Evolutionary conservation across 1,140 invertebrate genomes (phyloP).

Genomic region (Habropoda laboriosa): DNA sequence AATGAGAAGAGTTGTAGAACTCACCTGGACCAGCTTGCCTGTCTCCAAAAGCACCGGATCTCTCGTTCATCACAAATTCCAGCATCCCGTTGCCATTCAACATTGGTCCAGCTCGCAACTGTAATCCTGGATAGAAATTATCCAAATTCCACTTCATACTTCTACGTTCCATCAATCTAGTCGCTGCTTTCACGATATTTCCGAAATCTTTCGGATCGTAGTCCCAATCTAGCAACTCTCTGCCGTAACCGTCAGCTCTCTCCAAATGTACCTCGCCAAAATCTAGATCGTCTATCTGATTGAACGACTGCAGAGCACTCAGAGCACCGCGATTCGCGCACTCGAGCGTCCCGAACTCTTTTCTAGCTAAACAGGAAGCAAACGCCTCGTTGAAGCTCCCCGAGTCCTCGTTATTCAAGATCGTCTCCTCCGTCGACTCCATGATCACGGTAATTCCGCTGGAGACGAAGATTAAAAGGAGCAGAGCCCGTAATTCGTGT

Average conservation of each 20-base stretch:
- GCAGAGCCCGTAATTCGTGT: conserved; percentile 59
- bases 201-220: conserved; percentile 88
- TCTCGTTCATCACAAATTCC: conserved; percentile 88
- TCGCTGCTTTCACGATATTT: conserved; percentile 87
- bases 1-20: too few species aligned
- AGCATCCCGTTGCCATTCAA: conserved; percentile 84
- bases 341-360: conserved; percentile 74
- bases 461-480: conserved; percentile 64
- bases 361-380: conserved; percentile 68
- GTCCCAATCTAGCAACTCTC: conserved; percentile 82
- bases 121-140: conserved; percentile 86
- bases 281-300: conserved; percentile 85
- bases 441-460: conserved; percentile 72
- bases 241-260: conserved; percentile 70
- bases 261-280: conserved; percentile 79
- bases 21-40: conserved; percentile 76
- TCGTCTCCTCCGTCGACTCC: conserved; percentile 61
- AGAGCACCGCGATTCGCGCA: conserved; percentile 88
- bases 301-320: conserved; percentile 84
- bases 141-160: conserved; percentile 88
- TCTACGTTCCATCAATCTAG: conserved; percentile 86
- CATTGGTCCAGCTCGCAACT: conserved; percentile 87
- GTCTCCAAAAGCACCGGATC: conserved; percentile 70
- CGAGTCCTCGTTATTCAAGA: conserved; percentile 51
- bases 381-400: conserved; percentile 69